A percentile compares a stretch with the other conserved stretches of the same genome.
Conservation (phyloP, 2,113 vertebrate species). For the Lucifuga dentata region DNA sequence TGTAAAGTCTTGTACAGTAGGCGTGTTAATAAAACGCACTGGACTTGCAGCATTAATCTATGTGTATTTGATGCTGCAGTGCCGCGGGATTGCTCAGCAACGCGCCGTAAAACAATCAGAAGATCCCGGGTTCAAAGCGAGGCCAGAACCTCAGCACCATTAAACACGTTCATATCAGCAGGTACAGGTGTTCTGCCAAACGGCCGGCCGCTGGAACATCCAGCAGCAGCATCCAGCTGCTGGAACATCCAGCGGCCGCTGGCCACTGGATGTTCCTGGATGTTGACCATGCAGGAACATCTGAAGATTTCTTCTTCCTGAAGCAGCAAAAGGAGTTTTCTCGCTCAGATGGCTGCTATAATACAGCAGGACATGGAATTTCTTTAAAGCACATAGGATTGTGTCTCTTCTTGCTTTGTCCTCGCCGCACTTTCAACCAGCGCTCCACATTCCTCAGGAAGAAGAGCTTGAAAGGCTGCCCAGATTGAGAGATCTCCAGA, state of each 20-base stretch:
- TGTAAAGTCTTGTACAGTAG: too few species aligned
- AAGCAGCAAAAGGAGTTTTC: background rate
- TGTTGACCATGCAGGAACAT: background rate
- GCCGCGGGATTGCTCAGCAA: background rate
- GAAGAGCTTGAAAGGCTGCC: conserved; percentile 8
- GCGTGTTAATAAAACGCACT: too few species aligned
- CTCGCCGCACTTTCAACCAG: conserved; percentile 1
- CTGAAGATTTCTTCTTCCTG: background rate
- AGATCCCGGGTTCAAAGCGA: background rate
- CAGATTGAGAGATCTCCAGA: conserved; percentile 36
- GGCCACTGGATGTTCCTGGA: too few species aligned
- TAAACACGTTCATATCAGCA: background rate
- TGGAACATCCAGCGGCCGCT: too few species aligned
- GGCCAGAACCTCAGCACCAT: background rate
- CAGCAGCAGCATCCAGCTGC: too few species aligned
- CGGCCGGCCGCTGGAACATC: too few species aligned
- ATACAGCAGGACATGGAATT: background rate
- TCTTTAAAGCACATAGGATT: conserved; percentile 3
- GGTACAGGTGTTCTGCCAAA: background rate
- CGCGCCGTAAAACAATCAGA: background rate
- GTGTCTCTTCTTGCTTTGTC: background rate
- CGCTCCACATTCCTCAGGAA: conserved; percentile 23
- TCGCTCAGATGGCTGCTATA: background rate
- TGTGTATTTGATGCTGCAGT: background rate
- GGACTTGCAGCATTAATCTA: too few species aligned